Evolutionary conservation across 2,888 invertebrate genomes (phyloP), one percentile per base, ranked within the genome.

Genomic region (Agrotis clavis): DNA sequence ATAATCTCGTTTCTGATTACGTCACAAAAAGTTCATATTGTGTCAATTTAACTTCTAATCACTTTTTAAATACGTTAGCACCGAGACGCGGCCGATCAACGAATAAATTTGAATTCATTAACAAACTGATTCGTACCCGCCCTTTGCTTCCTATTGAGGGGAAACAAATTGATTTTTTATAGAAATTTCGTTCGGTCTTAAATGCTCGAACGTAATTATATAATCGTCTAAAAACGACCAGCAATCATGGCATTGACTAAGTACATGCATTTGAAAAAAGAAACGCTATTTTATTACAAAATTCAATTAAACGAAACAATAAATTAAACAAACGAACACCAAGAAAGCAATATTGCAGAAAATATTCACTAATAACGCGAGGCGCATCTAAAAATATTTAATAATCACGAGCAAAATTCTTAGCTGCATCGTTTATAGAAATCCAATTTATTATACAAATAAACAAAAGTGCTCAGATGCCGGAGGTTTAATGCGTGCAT

Each of bases 21-120:
- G 89, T 90, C 89, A 95, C 94, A 96, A 95, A 96, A 96, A 96
- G 93, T 95, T 95, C 95, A 93, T 95, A 95, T 95, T 96, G 95
- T 96, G 95, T 95, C 96, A 96, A 96, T 96, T 94, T 94, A 94
- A 96, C 92, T 95, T 95, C 93, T 96, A 96, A 96, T 95, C 95
- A 95, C 95, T 96, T 96, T 96, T 95, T 95, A 96, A 96, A 95
- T 93, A 90, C 94, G 94, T 96, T 96, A 96, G 94, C 87, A 90
- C 87, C 88, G 91, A 92, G 92, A 92, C 69, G 82, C 90, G 91
- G 88, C 92, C 91, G 94, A 95, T 95, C 95, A 92, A 91, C 93
- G 96, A 96, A 96, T 96, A 96, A 95, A 96, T 96, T 96, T 96
- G 95, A 95, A 96, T 96, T 91, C 93, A 94, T 96, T 95, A 95